These are phyloP conservation scores for Oriolus oriolus DNA, from an alignment of 2,113 vertebrate species.

Conservation along the genomic window DNA sequence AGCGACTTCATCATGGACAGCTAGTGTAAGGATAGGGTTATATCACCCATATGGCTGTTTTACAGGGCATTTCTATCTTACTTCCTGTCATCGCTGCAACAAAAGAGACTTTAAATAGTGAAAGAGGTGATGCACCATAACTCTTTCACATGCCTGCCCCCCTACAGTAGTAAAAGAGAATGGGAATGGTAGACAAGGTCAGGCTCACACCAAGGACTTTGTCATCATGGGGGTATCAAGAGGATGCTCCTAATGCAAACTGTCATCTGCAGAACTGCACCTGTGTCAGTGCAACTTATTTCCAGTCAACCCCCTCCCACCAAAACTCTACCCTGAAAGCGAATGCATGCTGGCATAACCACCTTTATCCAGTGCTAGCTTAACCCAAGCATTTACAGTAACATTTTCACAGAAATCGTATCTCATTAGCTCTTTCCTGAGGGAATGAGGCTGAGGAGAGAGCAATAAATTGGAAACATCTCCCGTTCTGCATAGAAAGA, in stretches of 20 bases:
- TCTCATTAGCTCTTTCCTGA: background rate
- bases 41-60: background rate
- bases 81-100: background rate
- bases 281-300: background rate
- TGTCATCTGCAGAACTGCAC: background rate
- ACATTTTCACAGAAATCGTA: background rate
- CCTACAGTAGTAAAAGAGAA: background rate
- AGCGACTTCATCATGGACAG: background rate
- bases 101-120: background rate
- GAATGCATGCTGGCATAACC: background rate
- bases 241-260: background rate
- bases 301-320: background rate
- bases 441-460: background rate
- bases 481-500: constrained; percentile 8
- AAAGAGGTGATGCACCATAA: background rate
- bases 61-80: background rate
- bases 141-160: background rate
- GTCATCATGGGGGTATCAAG: background rate
- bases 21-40: background rate
- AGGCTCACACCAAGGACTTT: background rate
- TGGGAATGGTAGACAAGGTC: background rate
- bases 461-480: background rate
- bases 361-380: background rate
- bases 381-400: background rate
- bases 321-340: background rate